Evolutionary conservation across 2,113 vertebrate genomes (phyloP).

Genomic region (Perccottus glenii): DNA sequence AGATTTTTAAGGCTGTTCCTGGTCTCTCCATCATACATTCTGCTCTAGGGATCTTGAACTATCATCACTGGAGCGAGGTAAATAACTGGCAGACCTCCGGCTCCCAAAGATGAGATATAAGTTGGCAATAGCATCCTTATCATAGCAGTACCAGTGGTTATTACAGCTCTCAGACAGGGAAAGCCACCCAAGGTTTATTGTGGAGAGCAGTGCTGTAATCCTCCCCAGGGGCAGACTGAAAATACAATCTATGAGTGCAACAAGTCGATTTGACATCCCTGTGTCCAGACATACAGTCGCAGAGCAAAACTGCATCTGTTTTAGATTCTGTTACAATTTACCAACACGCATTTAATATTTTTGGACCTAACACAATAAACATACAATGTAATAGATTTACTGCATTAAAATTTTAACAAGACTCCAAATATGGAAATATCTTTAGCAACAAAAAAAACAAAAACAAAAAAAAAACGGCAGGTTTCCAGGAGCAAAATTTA

Average conservation of each 20-base stretch:
- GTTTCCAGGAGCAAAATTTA: background rate
- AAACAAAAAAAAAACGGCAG: background rate
- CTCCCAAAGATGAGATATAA: slow-evolving; percentile 36
- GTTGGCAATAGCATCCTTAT: slow-evolving; percentile 16
- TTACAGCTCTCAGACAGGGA: slow-evolving; percentile 28
- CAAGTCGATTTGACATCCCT: slow-evolving; percentile 7
- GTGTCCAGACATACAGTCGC: background rate
- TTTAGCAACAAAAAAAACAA: background rate
- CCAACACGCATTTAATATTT: background rate
- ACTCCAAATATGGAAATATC: background rate
- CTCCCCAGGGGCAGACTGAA: slow-evolving; percentile 13
- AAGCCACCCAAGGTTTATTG: slow-evolving; percentile 5
- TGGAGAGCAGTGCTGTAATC: slow-evolving; percentile 19
- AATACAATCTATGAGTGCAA: slow-evolving; percentile 19
- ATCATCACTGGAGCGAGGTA: slow-evolving; percentile 29
- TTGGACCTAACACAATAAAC: slow-evolving; percentile 1
- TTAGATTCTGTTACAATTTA: slow-evolving; percentile 4
- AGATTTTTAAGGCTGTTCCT: background rate
- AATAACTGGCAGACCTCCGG: slow-evolving; percentile 2
- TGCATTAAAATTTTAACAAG: slow-evolving; percentile 1
- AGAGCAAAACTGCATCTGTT: slow-evolving; percentile 3
- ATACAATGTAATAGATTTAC: background rate
- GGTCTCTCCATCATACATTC: slow-evolving; percentile 19
- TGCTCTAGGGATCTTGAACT: slow-evolving; percentile 15
- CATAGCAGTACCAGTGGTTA: slow-evolving; percentile 15